These are phyloP conservation scores for Hycleus cichorii DNA, from an alignment of 1,140 invertebrate genomes.

Conservation along the genomic window DNA sequence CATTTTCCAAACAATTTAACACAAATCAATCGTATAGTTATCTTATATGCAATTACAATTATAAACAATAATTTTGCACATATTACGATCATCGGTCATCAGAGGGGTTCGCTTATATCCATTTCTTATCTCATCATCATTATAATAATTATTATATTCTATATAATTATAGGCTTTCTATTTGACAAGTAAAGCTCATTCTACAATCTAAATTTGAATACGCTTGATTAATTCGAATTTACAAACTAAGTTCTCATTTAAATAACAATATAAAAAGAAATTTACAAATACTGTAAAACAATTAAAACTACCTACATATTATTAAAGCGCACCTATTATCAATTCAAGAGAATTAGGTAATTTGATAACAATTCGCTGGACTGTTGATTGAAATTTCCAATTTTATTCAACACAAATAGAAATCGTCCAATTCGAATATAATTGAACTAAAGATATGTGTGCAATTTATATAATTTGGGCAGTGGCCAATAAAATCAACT, in stretches of 20 bases:
- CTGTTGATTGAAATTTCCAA: slow-evolving; percentile 8
- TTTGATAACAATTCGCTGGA: slow-evolving; percentile 5
- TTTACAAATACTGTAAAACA: no score
- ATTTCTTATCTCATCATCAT: background rate
- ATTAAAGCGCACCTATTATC: slow-evolving; percentile 10
- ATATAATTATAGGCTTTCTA: slow-evolving; percentile 7
- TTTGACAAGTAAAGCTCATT: slow-evolving; percentile 19
- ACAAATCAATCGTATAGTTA: background rate
- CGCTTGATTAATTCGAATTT: background rate
- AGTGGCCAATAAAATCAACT: slow-evolving; percentile 30
- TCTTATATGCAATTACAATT: background rate
- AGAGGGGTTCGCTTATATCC: no score
- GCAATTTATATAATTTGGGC: slow-evolving; percentile 22
- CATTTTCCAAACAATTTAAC: background rate
- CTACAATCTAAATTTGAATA: slow-evolving; percentile 11
- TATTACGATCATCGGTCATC: background rate
- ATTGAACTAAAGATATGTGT: slow-evolving; percentile 31
- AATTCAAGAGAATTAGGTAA: background rate
- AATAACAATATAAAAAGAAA: slow-evolving; percentile 11
- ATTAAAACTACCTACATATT: background rate
- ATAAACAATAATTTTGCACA: background rate
- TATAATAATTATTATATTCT: background rate
- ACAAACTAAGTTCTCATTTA: background rate
- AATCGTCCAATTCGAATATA: slow-evolving; percentile 3
- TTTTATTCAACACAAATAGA: background rate